Base-by-base conservation (phyloP, 2,797 vertebrate species). In the Bradypus variegatus region DNA sequence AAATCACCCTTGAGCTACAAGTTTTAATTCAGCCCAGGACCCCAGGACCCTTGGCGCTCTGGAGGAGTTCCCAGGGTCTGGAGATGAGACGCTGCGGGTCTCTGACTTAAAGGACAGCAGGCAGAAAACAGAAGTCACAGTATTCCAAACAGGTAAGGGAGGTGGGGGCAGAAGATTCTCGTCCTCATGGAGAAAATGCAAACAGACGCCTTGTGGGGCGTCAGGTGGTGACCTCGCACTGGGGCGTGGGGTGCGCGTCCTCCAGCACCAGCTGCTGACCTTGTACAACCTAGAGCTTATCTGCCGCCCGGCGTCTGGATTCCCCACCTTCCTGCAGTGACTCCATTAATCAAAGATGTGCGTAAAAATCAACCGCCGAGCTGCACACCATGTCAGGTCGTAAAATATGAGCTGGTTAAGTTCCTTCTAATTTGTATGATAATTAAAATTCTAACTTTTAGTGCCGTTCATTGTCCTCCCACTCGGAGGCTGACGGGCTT, bases 381-480 rank as follows among this genome's bases (percentile, higher is more conserved):
- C 93, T 96, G 94, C 96, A 95, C 95, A 96, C 94, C 88, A 95
- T 97, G 93, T 91, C 92, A 95, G 96, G 95, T 94, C 90, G 94
- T 97, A 96, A 96, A 97, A 95, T 95, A 96, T 15, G 13, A 96
- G 95, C 97, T 97, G 96, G 98, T 98, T 98, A 97, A 98, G 97
- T 97, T 97, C 95, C 94, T 95, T 96, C 95, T 97, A 97, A 98
- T 98, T 98, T 97, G 95, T 97, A 96, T 97, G 97, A 98, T 97
- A 98, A 98, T 98, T 98, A 98, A 97, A 97, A 96, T 97, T 96
- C 95, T 93, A 96, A 97, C 96, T 97, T 97, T 97, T 97, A 97
- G 97, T 97, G 97, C 95, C 90, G 92, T 95, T 96, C 97, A 97
- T 97, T 97, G 97, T 97, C 96, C 92, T 98, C 97, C 96, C 97